Conservation (phyloP, 2,888 invertebrate species). For the Lottia scabra region DNA sequence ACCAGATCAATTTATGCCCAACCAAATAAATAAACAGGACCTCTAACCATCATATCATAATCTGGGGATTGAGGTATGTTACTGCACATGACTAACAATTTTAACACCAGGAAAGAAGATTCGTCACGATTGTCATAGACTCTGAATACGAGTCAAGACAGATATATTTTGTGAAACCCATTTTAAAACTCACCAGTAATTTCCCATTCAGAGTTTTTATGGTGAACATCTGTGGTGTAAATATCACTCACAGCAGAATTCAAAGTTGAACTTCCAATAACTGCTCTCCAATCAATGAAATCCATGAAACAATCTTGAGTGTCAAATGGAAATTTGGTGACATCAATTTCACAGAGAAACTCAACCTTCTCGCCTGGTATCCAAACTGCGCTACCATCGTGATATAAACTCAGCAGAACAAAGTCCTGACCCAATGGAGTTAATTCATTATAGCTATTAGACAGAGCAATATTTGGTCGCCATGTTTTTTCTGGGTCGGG, state of each 20-base stretch:
- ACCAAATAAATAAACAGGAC: too few relatives aligned
- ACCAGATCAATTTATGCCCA: too few relatives aligned
- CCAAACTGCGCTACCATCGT: neutral
- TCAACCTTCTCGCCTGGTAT: neutral
- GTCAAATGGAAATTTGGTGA: neutral
- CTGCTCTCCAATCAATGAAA: neutral
- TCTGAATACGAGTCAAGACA: too few relatives aligned
- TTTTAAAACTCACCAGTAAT: neutral
- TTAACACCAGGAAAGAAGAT: too few relatives aligned
- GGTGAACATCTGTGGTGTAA: neutral
- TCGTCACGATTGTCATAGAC: too few relatives aligned
- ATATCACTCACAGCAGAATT: neutral
- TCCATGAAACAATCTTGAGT: neutral
- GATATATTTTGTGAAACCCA: too few relatives aligned
- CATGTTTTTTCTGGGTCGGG: neutral
- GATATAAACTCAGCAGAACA: neutral
- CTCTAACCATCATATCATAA: too few relatives aligned
- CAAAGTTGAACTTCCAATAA: neutral
- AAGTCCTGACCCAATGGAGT: neutral
- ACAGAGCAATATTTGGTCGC: neutral
- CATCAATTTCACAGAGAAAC: neutral
- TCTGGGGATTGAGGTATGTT: too few relatives aligned
- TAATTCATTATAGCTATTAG: neutral
- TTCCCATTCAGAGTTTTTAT: constrained; percentile 1
- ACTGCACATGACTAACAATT: too few relatives aligned